Conservation (phyloP, 2,113 vertebrate species). For the Microtus richardsoni region DNA sequence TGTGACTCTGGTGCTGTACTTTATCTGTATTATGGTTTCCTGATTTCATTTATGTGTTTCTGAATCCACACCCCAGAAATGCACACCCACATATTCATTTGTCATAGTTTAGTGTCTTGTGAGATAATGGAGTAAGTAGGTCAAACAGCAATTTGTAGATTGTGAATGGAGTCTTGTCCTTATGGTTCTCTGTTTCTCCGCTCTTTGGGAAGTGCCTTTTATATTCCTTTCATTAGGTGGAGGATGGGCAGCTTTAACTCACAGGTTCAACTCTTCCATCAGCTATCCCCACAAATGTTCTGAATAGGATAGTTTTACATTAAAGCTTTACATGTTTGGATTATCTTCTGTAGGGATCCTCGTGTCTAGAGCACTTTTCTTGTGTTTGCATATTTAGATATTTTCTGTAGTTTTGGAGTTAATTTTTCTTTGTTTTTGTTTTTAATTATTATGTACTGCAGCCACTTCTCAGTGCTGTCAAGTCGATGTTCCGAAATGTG, state of each 20-base stretch:
- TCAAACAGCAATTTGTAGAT: not conserved
- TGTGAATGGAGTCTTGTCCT: not conserved
- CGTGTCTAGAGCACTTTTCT: not conserved
- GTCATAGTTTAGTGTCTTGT: not conserved
- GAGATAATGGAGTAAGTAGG: not conserved
- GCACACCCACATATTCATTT: not conserved
- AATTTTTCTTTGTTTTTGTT: not conserved
- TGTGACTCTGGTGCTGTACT: not conserved
- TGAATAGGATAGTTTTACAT: not conserved
- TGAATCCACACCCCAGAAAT: not conserved
- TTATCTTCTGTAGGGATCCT: not conserved
- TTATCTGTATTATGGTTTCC: not conserved
- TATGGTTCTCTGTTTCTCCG: accelerated
- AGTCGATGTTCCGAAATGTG: not conserved
- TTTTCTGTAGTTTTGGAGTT: not conserved
- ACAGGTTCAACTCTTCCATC: not conserved
- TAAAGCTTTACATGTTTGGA: not conserved
- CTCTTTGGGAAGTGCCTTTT: not conserved
- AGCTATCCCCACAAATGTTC: too few relatives aligned
- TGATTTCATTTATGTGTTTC: not conserved
- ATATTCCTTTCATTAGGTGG: not conserved
- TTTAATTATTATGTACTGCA: not conserved
- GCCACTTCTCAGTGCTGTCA: not conserved
- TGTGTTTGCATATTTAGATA: not conserved
- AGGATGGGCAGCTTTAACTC: not conserved